Percentiles rank a stretch among this genome's conserved stretches.
Conservation (phyloP, 2,888 invertebrate genomes). For the Drosophila helvetica region DNA sequence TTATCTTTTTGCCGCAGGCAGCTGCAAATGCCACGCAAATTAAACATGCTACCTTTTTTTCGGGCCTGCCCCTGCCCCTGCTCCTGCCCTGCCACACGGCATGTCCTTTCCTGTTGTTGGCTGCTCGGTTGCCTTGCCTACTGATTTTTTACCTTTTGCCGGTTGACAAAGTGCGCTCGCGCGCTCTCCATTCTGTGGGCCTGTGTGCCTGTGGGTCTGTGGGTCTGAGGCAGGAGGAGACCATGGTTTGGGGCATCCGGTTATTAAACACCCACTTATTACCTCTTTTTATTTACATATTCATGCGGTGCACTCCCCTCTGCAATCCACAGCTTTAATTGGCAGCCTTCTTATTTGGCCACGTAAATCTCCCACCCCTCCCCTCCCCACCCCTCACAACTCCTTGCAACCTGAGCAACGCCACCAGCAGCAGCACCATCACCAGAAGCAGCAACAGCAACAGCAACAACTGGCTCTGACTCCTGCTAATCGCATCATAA, state of each 20-base stretch:
- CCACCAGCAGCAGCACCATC: slow-evolving; percentile 16
- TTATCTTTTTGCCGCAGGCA: slow-evolving; percentile 83
- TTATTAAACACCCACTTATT: slow-evolving; percentile 83
- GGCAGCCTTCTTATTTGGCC: slow-evolving; percentile 68
- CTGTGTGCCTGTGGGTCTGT: slow-evolving; percentile 24
- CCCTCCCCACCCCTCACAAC: slow-evolving; percentile 3
- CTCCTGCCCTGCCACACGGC: slow-evolving; percentile 22
- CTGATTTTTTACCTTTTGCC: slow-evolving; percentile 68
- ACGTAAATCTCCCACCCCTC: slow-evolving; percentile 56
- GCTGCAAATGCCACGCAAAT: slow-evolving; percentile 83
- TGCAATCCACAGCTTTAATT: slow-evolving; percentile 64
- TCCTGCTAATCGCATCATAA: slow-evolving; percentile 77
- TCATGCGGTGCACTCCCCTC: slow-evolving; percentile 74
- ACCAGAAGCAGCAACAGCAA: slow-evolving; percentile 16
- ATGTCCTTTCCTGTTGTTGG: slow-evolving; percentile 32
- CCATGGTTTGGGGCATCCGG: slow-evolving; percentile 55
- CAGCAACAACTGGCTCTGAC: slow-evolving; percentile 21
- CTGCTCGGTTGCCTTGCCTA: slow-evolving; percentile 40
- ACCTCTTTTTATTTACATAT: slow-evolving; percentile 82
- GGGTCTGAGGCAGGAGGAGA: not conserved
- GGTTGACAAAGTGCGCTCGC: slow-evolving; percentile 65
- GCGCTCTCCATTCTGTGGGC: slow-evolving; percentile 46
- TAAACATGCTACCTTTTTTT: slow-evolving; percentile 80
- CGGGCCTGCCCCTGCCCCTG: slow-evolving; percentile 9
- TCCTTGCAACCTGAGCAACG: slow-evolving; percentile 67